Evolutionary conservation across 2,888 invertebrate genomes (phyloP).

Genomic region (Siphlonurus alternatus): DNA sequence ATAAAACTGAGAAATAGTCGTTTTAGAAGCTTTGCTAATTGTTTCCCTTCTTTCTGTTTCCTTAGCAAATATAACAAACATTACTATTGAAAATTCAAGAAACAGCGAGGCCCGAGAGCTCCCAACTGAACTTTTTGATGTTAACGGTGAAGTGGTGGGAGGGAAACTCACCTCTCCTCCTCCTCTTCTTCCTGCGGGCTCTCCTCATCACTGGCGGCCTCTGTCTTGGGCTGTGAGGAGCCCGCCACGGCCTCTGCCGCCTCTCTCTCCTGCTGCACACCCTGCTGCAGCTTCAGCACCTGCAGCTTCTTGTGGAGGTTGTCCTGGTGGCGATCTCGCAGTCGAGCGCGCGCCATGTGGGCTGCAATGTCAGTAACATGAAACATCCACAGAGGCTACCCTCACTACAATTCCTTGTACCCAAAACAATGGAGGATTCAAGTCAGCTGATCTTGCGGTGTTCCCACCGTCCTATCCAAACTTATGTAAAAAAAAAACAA

Average conservation of each 20-base stretch:
- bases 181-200: neutral
- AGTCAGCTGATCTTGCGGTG: no score
- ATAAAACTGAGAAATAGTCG: no score
- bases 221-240: slow-evolving; percentile 17
- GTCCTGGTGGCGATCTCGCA: slow-evolving; percentile 83
- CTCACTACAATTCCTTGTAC: no score
- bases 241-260: slow-evolving; percentile 21
- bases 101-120: no score
- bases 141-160: no score
- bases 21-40: no score
- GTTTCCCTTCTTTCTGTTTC: neutral
- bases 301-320: slow-evolving; percentile 76
- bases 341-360: slow-evolving; percentile 81
- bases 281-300: slow-evolving; percentile 75
- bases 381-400: no score
- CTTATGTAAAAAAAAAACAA: no score
- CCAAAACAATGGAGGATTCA: no score
- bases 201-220: slow-evolving; percentile 15
- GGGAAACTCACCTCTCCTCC: neutral
- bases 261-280: slow-evolving; percentile 27
- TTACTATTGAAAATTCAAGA: no score
- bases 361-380: slow-evolving; percentile 46
- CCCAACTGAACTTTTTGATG: no score
- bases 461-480: no score
- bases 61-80: neutral